Evolutionary conservation across 2,797 vertebrate species (phyloP), one percentile per base, ranked within the genome.

Genomic region (Halcyon leucocephala): DNA sequence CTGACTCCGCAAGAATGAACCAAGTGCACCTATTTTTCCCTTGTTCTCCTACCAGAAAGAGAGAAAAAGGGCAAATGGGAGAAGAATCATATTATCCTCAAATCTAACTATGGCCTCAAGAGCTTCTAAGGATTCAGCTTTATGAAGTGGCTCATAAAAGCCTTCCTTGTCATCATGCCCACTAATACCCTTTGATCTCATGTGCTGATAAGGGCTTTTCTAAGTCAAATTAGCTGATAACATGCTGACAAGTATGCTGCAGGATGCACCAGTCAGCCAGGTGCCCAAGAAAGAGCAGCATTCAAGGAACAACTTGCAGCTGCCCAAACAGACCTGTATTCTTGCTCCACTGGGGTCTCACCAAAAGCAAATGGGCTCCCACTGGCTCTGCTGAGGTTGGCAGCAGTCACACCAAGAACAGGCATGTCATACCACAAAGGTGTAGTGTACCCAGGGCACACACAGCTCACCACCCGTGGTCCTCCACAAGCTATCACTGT

Each of bases 21-120:
- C 0, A 14, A 84, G 42, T 57, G 24, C 72, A 89, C 77, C 44
- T 64, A 37, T 81, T 51, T 60, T 58, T 57, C 0, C 29, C 82
- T 78, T 67, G 17, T 92, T 96, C 94, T 96, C 67, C 66, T 96
- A 67, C 42, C 46, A 92, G 33, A 61, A n/a, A 57, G 26, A 14
- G 12, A 18, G 8, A 8, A 20, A 41, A 15, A 17, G 31, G 4
- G 5, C 10, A 1, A 21, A 5, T 1, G 1, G 13, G 3, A 3
- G n/a, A 15, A 26, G 26, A 83, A 77, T 66, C 42, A 6, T 48
- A 74, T 77, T 94, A 72, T 93, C 91, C 85, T 95, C 69, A 41
- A 61, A 96, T 95, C 58, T 97, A 95, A 97, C 97, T 91, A 97
- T 65, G 77, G 76, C 60, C 73, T 90, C 42, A 79, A 51, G 66